Evolutionary conservation across 35 echinoderm and acorn worm species (phyloP), one percentile per base, ranked within the genome.

Genomic region (Hemicentrotus pulcherrimus): DNA sequence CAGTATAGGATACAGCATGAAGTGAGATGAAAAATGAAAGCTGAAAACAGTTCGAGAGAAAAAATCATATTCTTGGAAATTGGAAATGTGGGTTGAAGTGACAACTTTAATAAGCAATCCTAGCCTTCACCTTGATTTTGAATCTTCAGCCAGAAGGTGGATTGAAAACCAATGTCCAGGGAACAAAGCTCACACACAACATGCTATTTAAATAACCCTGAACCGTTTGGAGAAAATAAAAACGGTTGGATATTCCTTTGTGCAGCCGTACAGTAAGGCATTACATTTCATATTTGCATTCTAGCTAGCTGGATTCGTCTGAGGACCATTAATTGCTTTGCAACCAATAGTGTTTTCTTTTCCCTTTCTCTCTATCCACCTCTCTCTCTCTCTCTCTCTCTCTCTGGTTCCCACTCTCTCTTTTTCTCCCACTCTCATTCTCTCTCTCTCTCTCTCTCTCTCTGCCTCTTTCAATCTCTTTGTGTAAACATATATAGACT

Each of bases 211-310:
- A 78, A 78, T 78, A 78, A n/a, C 65, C 65, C 22, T 78, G 65
- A 78, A 78, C 65, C n/a, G 28, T 78, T 78, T 4, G 19, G 0
- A 28, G 65, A 78, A 78, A 78, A 78, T 28, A 28, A 28, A 70
- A 78, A 78, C 18, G 5, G 65, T 78, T 78, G 5, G 65, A 78
- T 78, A 78, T 78, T 78, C 65, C 61, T 78, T 78, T 78, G 65
- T 78, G 65, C 22, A n/a, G 28, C 65, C 19, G 5, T 78, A 8
- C 65, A 78, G 65, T 5, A 78, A 15, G 65, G 65, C 65, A 78
- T 78, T 78, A 24, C 65, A 78, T 78, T 78, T 78, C 65, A 78
- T 78, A 78, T 78, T 78, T 78, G 65, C 65, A 78, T 78, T 78
- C 28, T 4, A n/a, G 22, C 65, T 78, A n/a, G 65, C 65, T 6